Evolutionary conservation across 2,888 invertebrate species (phyloP), one percentile per base, ranked within the genome.

Genomic region (Drosophila emarginata): DNA sequence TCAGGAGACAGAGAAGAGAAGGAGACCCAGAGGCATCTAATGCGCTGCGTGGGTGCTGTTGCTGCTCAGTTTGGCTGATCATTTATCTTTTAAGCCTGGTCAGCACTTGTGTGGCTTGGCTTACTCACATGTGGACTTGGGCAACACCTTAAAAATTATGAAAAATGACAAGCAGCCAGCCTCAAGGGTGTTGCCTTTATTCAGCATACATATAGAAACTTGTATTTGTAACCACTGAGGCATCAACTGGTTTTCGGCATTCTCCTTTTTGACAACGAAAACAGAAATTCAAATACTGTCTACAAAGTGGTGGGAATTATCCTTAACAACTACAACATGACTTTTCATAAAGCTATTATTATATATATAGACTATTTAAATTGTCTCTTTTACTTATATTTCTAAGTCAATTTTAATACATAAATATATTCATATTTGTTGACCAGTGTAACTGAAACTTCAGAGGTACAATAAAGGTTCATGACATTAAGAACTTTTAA

Each of bases 11-110:
- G 32, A 32, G 11, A 32, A 32, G 32, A 32, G 32, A 32, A 32
- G 32, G 32, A 32, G 32, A 45, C 45, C 45, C 45, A 45, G 18
- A 45, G 45, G 45, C 21, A 60, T 77, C 67, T 72, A 61, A 67
- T 80, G 66, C 65, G 63, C 67, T 70, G 84, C 76, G 87, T 80
- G 80, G 80, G 80, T 76, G 79, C 79, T 64, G 63, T 12, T 45
- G 45, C n/a, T 37, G 37, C 45, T 21, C 61, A 39, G 53, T 69
- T n/a, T 15, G 28, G 73, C 56, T 45, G 65, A 72, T 72, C 71
- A 71, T 64, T 71, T 64, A 72, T 71, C 72, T 71, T 63, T 57
- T 63, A 56, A 71, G 57, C 54, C 45, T 45, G 45, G 45, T 45
- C 45, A 45, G 45, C 45, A 45, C 45, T 45, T 45, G 45, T 45